Percentiles rank a stretch among this genome's conserved stretches.
Conservation (phyloP, 2,888 invertebrate genomes). For the Thelaira solivaga region DNA sequence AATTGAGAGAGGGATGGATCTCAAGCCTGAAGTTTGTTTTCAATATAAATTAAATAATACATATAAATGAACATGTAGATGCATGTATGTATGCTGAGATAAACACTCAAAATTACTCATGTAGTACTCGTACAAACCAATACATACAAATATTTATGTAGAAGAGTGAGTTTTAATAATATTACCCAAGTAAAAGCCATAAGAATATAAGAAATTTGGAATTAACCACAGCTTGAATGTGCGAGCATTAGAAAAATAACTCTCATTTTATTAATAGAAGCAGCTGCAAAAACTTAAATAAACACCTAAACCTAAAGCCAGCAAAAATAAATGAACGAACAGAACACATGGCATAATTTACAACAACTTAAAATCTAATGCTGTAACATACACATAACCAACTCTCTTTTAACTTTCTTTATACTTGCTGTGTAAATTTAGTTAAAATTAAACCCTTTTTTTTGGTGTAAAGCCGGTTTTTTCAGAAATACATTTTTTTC, state of each 20-base stretch:
- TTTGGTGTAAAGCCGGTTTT: constrained; percentile 40
- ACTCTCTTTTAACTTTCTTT: neutral
- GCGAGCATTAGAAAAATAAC: constrained; percentile 25
- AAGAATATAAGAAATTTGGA: too few relatives aligned
- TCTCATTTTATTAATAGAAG: constrained; percentile 4
- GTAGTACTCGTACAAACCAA: constrained; percentile 28
- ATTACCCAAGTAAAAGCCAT: neutral
- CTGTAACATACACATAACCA: neutral
- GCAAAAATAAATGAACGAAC: neutral
- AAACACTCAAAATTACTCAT: constrained; percentile 32
- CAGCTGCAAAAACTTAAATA: constrained; percentile 17
- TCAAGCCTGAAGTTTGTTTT: constrained; percentile 50
- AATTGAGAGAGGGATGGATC: constrained; percentile 28
- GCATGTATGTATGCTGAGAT: too few relatives aligned
- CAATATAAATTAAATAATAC: constrained; percentile 21
- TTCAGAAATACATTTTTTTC: constrained; percentile 2
- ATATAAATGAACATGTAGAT: neutral
- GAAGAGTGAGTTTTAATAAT: neutral
- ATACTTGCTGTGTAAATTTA: neutral
- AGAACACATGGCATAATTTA: constrained; percentile 22
- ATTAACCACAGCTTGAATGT: too few relatives aligned
- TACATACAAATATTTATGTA: constrained; percentile 11
- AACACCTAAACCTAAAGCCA: neutral
- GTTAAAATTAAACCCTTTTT: neutral
- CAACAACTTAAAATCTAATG: neutral